Base-by-base conservation (phyloP, 2,113 vertebrate genomes). In the Cyanoderma ruficeps region DNA sequence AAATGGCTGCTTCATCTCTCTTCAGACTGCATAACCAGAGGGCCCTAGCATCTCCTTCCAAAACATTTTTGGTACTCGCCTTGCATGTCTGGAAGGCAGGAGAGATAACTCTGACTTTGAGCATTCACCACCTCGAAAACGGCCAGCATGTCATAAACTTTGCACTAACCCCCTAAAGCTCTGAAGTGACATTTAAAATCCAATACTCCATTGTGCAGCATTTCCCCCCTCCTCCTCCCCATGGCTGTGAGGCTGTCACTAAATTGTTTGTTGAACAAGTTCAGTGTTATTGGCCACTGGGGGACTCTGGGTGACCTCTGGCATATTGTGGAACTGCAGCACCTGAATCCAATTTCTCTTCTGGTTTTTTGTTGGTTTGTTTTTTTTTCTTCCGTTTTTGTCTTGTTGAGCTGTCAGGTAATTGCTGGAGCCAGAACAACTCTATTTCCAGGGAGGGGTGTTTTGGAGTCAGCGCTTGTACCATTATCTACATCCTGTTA, bases 181-280 rank as follows among this genome's bases (percentile, higher is more conserved):
- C 89, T 64, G 63, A 52, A 92, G 82, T 93, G 96, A 93, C 96
- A 95, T 96, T 96, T 97, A 95, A 95, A 97, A 97, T 93, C 70
- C 87, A 94, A 88, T 96, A 88, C 87, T 93, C 57, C 35, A n/a
- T 71, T 76, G 76, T 83, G 90, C 91, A 87, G 94, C 81, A 44
- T 52, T 90, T 87, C 11, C 13, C 15, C 25, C 10, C 6, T 37
- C 9, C 6, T 56, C 31, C 57, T 83, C 68, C 60, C 75, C 75
- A 37, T 0, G 2, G 75, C 91, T 46, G 6, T 44, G 68, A 87
- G 71, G 87, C 92, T 94, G 94, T 91, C 87, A 83, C 92, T 95
- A 94, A 94, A 94, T 94, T 97, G 93, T 96, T 96, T 96, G 94
- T 95, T 91, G 76, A 95, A 95, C 92, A 95, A 93, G 91, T 94